These are phyloP conservation scores for Caerostris extrusa DNA, from an alignment of 1,140 invertebrate genomes.

Conservation along the genomic window DNA sequence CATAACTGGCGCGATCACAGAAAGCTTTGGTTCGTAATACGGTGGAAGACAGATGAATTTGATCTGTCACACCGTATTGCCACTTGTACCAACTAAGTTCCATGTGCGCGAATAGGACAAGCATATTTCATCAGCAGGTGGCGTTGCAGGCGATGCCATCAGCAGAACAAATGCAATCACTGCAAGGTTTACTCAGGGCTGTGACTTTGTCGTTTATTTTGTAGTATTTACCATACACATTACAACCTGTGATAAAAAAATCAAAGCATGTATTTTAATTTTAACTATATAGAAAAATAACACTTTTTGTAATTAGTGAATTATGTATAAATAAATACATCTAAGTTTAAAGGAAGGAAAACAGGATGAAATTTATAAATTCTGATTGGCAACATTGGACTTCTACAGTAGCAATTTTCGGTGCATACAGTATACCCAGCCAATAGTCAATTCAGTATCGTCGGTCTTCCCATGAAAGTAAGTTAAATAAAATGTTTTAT, in stretches of 20 bases:
- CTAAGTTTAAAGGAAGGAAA: too few relatives aligned
- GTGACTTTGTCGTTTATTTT: slow-evolving; percentile 90
- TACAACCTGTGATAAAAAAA: slow-evolving; percentile 88
- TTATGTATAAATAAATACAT: too few relatives aligned
- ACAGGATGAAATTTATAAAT: too few relatives aligned
- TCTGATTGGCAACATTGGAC: too few relatives aligned
- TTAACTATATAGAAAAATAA: too few relatives aligned
- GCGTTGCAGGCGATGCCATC: slow-evolving; percentile 85
- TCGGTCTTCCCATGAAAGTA: too few relatives aligned
- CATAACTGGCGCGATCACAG: slow-evolving; percentile 5
- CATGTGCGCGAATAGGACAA: slow-evolving; percentile 7
- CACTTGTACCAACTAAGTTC: not conserved
- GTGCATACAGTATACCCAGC: too few relatives aligned
- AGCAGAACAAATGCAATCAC: slow-evolving; percentile 92
- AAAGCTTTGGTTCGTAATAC: slow-evolving; percentile 39
- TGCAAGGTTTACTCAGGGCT: slow-evolving; percentile 90
- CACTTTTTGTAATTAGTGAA: too few relatives aligned
- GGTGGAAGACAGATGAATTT: not conserved
- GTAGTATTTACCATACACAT: slow-evolving; percentile 95
- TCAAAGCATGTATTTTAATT: too few relatives aligned
- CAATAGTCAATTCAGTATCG: too few relatives aligned
- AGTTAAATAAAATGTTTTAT: too few relatives aligned
- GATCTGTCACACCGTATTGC: not conserved
- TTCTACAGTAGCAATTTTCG: not conserved
- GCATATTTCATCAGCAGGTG: slow-evolving; percentile 53